phyloP scores from a whole-genome alignment of 2,797 vertebrate genomes.

The Pseudocheirus occidentalis region DNA sequence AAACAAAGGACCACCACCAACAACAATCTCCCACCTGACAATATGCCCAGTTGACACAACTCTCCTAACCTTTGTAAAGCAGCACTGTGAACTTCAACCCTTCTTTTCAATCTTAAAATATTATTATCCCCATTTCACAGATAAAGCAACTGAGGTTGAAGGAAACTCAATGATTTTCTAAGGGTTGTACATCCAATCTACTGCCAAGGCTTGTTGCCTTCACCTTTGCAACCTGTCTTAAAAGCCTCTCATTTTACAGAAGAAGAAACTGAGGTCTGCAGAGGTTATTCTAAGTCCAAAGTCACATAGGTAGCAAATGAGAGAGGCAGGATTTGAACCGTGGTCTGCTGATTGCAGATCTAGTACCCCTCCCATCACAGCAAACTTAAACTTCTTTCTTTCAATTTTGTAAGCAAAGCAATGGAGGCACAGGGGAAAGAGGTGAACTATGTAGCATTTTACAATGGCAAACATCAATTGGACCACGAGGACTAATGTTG shows the following conservation, averaged over 20 bases:
- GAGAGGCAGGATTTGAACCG: constrained; percentile 2
- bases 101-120: neutral
- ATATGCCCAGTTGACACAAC: neutral
- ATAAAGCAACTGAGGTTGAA: neutral
- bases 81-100: neutral
- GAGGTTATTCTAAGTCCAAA: neutral
- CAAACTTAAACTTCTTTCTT: neutral
- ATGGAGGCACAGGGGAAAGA: neutral
- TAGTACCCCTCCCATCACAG: neutral
- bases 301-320: neutral
- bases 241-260: neutral
- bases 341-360: neutral
- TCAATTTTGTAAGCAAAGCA: constrained; percentile 3
- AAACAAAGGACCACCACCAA: neutral
- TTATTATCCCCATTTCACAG: neutral
- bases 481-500: neutral
- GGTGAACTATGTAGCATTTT: neutral
- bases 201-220: neutral
- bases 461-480: neutral
- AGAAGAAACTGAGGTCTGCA: neutral
- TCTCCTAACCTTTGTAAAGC: neutral
- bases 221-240: neutral
- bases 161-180: neutral
- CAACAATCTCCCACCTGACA: too few species aligned
- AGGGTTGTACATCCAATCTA: neutral